phyloP scores from a whole-genome alignment of 2,113 vertebrate genomes.

The Zeus faber region DNA sequence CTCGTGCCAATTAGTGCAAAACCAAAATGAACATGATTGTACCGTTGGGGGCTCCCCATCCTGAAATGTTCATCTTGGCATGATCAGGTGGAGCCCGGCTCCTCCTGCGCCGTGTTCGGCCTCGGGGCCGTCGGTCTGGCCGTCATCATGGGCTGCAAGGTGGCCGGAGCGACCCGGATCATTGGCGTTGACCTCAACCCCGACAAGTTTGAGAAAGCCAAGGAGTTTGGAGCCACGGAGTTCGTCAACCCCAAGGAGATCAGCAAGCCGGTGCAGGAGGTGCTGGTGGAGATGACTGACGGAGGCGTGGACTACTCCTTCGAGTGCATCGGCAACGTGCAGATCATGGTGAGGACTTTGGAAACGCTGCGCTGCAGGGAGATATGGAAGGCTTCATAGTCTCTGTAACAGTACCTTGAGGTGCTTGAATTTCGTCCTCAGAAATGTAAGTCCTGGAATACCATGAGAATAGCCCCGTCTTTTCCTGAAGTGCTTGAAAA shows the following conservation, averaged over 20 bases:
- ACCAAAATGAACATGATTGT: too few relatives aligned
- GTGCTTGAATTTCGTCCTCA: too few relatives aligned
- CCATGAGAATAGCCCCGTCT: too few relatives aligned
- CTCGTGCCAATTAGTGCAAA: too few relatives aligned
- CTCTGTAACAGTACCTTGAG: too few relatives aligned
- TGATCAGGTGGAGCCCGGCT: constrained; percentile 86
- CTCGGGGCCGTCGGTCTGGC: constrained; percentile 87
- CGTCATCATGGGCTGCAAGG: constrained; percentile 86
- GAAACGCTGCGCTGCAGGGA: too few relatives aligned
- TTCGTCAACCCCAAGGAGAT: constrained; percentile 86
- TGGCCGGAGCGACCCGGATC: constrained; percentile 84
- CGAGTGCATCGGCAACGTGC: constrained; percentile 83
- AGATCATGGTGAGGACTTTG: constrained; percentile 85
- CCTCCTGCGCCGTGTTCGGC: constrained; percentile 88
- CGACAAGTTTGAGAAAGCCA: constrained; percentile 82
- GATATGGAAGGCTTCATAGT: too few relatives aligned
- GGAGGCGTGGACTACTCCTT: constrained; percentile 91
- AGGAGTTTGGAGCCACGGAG: constrained; percentile 85
- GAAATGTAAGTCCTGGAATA: too few relatives aligned
- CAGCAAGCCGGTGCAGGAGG: constrained; percentile 82
- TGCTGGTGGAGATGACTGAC: constrained; percentile 82
- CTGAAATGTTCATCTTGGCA: background rate
- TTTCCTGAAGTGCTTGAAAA: too few relatives aligned
- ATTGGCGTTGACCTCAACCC: constrained; percentile 85
- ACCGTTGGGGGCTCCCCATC: too few relatives aligned